Conservation (phyloP, 2,113 vertebrate genomes). For the Camelus bactrianus region DNA sequence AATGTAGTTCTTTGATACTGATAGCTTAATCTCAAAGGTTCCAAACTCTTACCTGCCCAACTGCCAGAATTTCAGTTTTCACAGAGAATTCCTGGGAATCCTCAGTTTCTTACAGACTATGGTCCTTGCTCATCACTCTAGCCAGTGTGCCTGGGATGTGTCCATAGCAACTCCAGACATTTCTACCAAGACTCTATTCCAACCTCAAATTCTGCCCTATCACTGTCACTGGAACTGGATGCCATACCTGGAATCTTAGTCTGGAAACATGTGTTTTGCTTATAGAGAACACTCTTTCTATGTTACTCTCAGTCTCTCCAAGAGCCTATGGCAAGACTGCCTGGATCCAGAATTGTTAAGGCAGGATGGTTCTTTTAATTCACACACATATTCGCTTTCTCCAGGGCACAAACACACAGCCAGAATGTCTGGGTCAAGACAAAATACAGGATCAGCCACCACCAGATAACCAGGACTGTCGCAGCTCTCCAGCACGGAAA, state of each 20-base stretch:
- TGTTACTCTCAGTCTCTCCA: neutral
- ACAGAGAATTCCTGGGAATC: slow-evolving; percentile 38
- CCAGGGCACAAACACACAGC: neutral
- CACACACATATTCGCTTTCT: neutral
- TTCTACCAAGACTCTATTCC: neutral
- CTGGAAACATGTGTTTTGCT: neutral
- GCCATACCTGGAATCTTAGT: neutral
- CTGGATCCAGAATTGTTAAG: neutral
- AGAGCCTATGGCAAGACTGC: neutral
- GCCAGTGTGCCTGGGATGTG: slow-evolving; percentile 3
- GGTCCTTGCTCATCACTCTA: neutral
- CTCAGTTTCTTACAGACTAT: neutral
- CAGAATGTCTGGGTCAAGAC: neutral
- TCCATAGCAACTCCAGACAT: slow-evolving; percentile 54
- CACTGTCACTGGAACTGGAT: neutral
- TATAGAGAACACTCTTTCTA: neutral
- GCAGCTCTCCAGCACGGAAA: neutral
- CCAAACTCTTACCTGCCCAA: neutral
- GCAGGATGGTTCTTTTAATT: neutral
- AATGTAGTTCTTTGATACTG: neutral
- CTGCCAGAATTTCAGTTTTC: neutral
- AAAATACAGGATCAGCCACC: neutral
- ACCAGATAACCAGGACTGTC: neutral
- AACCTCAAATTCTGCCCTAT: neutral
- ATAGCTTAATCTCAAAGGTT: neutral